Evolutionary conservation across 30 jellyfish, hydroid and myxozoan species (phyloP).

Genomic region (Aurelia aurita): DNA sequence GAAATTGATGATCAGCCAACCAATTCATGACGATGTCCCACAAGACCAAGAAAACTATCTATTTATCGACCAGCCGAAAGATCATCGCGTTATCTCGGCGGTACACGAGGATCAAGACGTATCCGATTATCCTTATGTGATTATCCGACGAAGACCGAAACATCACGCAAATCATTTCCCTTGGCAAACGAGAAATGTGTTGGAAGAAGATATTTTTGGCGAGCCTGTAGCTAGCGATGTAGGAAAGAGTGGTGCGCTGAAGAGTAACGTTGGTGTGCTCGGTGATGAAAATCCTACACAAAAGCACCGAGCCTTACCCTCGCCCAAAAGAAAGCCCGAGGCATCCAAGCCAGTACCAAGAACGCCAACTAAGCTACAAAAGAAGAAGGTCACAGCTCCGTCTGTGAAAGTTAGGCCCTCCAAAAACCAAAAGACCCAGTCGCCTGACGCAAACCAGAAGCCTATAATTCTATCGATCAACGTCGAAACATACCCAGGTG

Average conservation of each 20-base stretch:
- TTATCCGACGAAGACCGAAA: conserved; percentile 35
- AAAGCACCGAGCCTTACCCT: not conserved
- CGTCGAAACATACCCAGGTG: conserved; percentile 78
- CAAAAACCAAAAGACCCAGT: conserved; percentile 15
- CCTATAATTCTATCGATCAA: conserved; percentile 74
- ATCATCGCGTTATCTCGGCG: conserved; percentile 24
- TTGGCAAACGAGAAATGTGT: conserved; percentile 57
- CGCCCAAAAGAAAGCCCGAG: not conserved
- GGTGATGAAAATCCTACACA: conserved; percentile 35
- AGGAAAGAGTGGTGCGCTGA: not conserved
- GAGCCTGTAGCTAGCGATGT: conserved; percentile 6
- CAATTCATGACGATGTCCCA: conserved; percentile 82
- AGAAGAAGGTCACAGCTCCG: conserved; percentile 13
- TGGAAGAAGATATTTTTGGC: conserved; percentile 60
- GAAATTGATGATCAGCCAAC: conserved; percentile 29
- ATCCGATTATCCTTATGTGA: conserved; percentile 48
- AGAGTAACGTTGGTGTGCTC: conserved; percentile 55
- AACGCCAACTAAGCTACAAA: not conserved
- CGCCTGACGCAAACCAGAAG: conserved; percentile 9
- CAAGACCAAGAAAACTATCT: conserved; percentile 76
- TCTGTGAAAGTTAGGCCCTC: not conserved
- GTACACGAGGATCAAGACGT: conserved; percentile 63
- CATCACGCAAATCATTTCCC: conserved; percentile 28
- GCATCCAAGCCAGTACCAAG: conserved; percentile 9
- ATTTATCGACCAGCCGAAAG: conserved; percentile 49